Evolutionary conservation across 1,140 invertebrate genomes (phyloP).

Genomic region (Lasioglossum albipes): DNA sequence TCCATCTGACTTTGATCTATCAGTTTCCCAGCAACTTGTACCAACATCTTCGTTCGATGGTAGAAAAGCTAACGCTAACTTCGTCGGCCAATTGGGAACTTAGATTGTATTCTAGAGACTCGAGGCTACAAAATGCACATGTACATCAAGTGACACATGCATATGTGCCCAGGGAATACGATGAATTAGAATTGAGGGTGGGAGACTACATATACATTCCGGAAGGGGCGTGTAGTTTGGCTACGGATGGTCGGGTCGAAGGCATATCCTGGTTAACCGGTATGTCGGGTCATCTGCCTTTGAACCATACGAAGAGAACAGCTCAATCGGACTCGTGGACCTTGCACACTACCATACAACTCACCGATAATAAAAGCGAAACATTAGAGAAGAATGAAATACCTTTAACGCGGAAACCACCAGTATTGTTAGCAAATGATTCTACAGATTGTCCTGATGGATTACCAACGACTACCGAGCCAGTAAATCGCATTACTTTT

Average conservation of each 20-base stretch:
- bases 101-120: constrained; percentile 91
- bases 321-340: constrained; percentile 95
- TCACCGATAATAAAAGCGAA: constrained; percentile 76
- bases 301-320: constrained; percentile 89
- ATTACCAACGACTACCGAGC: constrained; percentile 65
- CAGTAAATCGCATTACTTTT: constrained; percentile 61
- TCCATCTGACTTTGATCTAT: constrained; percentile 93
- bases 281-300: constrained; percentile 87
- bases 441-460: constrained; percentile 80
- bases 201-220: constrained; percentile 93
- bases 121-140: constrained; percentile 84
- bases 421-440: constrained; percentile 77
- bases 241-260: constrained; percentile 92
- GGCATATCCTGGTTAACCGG: constrained; percentile 94
- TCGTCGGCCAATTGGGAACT: constrained; percentile 89
- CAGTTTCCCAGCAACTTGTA: constrained; percentile 89
- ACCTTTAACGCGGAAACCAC: constrained; percentile 68
- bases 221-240: constrained; percentile 85
- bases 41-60: constrained; percentile 86
- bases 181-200: constrained; percentile 91
- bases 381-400: constrained; percentile 65
- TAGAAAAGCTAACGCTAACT: constrained; percentile 85
- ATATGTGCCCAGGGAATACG: constrained; percentile 87
- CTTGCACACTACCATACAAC: constrained; percentile 85
- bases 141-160: constrained; percentile 90